Evolutionary conservation across 2,888 invertebrate genomes (phyloP), one percentile per base, ranked within the genome.

Genomic region (Antheraea yamamai): DNA sequence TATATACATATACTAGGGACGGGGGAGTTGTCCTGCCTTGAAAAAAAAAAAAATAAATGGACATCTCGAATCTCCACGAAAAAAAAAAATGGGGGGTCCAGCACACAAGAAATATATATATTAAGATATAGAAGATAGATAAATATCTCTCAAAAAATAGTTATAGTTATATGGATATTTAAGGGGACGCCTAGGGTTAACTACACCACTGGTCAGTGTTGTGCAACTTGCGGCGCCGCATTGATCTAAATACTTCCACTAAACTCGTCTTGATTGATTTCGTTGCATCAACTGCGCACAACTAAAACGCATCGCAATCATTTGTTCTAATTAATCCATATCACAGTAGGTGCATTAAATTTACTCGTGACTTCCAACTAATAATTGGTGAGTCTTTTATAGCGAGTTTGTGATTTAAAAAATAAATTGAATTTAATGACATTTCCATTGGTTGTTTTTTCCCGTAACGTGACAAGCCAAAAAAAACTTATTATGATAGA

Each of bases 251-350:
- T 70, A 70, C 39, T 70, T 70, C 20, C 35, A 39, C 73, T 30
- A 83, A 81, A 6, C 20, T 70, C 20, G 39, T 70, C 70, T 70
- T 39, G 39, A 70, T 70, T 70, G 70, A 39, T 39, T 39, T 70
- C 20, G 70, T 70, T 18, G 39, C 70, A 70, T 70, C 70, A 39
- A 70, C 20, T 39, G 39, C 39, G 20, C 70, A 23, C 70, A n/a
- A 70, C 39, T 70, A 39, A 39, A 70, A 39, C 70, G 70, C 39
- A 70, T 70, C 70, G 39, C 35, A n/a, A 39, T 66, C 4, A 26
- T 66, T 66, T 30, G 30, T 66, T 39, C 39, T 70, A 39, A 70
- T 70, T 70, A 70, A 70, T 39, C 70, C n/a, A n/a, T 70, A 70
- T 70, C 64, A 23, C 12, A 61, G 61, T 47, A 7, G 47, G 47